Evolutionary conservation across 2,113 vertebrate species (phyloP).

Genomic region (Daboia siamensis): DNA sequence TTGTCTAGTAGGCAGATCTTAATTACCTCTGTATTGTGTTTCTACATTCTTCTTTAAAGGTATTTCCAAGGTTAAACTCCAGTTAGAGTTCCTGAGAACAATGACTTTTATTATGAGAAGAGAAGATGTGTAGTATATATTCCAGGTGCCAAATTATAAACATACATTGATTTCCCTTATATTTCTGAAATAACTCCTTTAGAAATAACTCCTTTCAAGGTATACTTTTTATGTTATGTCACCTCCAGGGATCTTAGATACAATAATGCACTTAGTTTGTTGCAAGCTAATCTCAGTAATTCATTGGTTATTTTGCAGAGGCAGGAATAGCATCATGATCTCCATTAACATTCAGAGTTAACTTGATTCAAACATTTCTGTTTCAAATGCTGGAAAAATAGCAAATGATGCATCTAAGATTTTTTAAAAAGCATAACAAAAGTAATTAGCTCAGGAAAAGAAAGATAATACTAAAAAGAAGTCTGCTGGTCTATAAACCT

Average conservation of each 20-base stretch:
- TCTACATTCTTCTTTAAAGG: conserved; percentile 20
- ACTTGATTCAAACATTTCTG: neutral
- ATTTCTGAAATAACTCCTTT: neutral
- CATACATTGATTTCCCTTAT: neutral
- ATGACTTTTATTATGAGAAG: neutral
- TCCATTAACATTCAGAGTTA: neutral
- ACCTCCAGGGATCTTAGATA: neutral
- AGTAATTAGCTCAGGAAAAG: neutral
- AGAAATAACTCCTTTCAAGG: neutral
- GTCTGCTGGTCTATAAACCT: neutral
- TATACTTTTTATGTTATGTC: neutral
- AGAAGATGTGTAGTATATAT: neutral
- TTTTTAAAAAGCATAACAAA: neutral
- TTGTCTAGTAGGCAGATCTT: conserved; percentile 37
- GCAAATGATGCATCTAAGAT: neutral
- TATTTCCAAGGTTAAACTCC: neutral
- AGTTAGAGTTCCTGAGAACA: neutral
- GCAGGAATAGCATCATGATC: neutral
- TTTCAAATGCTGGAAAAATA: neutral
- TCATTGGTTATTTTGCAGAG: neutral
- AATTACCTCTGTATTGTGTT: conserved; percentile 21
- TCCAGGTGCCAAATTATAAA: neutral
- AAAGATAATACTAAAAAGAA: neutral
- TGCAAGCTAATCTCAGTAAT: neutral
- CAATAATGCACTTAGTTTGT: neutral